Base-by-base conservation (phyloP, 2,797 vertebrate species). In the Cirrhinus mrigala region DNA sequence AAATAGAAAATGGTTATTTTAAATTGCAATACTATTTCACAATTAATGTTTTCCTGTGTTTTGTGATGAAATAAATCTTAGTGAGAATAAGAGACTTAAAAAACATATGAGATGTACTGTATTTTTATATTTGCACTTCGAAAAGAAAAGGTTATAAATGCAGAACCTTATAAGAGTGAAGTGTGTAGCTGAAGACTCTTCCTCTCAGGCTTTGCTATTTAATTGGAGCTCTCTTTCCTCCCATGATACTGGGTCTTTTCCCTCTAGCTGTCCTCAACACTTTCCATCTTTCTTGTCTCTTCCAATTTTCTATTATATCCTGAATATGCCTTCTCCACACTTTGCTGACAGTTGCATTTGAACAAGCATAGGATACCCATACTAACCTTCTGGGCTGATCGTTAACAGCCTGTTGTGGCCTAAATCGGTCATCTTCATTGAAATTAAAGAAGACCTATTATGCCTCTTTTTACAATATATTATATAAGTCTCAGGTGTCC, bases 211-310 rank as follows among this genome's bases (percentile, higher is more conserved):
- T 58, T 40, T 69, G 69, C 82, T 76, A 33, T 80, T 70, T 85
- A 84, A 87, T 89, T 87, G 71, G 33, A 66, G 54, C 54, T 62
- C 54, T 69, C 44, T 74, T 74, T 20, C 27, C 44, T 74, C 56
- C 29, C 44, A 74, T 16, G 12, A 64, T 15, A 62, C 54, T 22
- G 48, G 27, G 68, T 73, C 15, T 27, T 62, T 60, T 27, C 46
- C 62, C 29, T 81, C 50, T 33, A 69, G 29, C 66, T 81, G 37
- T 24, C n/a, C 64, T 52, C 58, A 37, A n/a, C 58, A 62, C 70
- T 87, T 58, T 62, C 70, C n/a, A 70, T 84, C 80, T 73, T 81
- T 64, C 74, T 80, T 62, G 60, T 70, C 48, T 79, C 60, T 66
- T 85, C 50, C 60, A 60, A 2, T 44, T 58, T 58, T 82, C 52